These are phyloP conservation scores for Caenorhabditis becei DNA, from an alignment of 2,888 invertebrate species.

Conservation along the genomic window DNA sequence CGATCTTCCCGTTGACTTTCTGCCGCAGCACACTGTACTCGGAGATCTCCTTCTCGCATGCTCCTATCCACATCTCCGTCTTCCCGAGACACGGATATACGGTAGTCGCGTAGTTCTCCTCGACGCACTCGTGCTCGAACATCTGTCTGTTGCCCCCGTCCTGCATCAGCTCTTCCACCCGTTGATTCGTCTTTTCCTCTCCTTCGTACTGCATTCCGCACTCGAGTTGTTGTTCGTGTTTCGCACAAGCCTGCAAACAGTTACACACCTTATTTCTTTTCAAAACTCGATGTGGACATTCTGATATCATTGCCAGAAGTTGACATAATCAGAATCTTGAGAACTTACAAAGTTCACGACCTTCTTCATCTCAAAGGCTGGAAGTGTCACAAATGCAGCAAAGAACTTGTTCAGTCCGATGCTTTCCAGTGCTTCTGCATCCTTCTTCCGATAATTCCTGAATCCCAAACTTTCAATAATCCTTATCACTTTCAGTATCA, in stretches of 20 bases:
- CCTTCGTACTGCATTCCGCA: slow-evolving; percentile 70
- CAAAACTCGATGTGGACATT: background rate
- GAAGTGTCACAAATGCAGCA: slow-evolving; percentile 67
- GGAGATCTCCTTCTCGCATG: slow-evolving; percentile 48
- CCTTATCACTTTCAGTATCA: background rate
- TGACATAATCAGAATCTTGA: too few relatives aligned
- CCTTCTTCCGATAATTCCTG: slow-evolving; percentile 42
- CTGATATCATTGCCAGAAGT: too few relatives aligned
- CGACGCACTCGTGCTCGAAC: slow-evolving; percentile 70
- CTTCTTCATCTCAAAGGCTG: slow-evolving; percentile 47
- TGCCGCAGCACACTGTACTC: slow-evolving; percentile 59
- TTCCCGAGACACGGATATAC: slow-evolving; percentile 70
- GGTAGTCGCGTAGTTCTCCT: slow-evolving; percentile 60
- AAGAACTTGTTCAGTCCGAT: slow-evolving; percentile 66
- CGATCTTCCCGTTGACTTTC: slow-evolving; percentile 63
- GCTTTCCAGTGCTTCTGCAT: slow-evolving; percentile 60
- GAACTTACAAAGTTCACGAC: slow-evolving; percentile 58
- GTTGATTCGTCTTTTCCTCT: slow-evolving; percentile 54
- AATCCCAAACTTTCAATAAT: background rate
- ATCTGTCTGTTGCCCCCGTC: slow-evolving; percentile 66
- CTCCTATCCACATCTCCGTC: slow-evolving; percentile 43
- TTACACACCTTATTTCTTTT: background rate
- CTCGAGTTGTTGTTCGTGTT: slow-evolving; percentile 71
- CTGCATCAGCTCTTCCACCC: slow-evolving; percentile 64
- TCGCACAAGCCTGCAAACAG: slow-evolving; percentile 60